Evolutionary conservation across 2,797 vertebrate genomes (phyloP), one percentile per base, ranked within the genome.

Genomic region (Nasua narica): DNA sequence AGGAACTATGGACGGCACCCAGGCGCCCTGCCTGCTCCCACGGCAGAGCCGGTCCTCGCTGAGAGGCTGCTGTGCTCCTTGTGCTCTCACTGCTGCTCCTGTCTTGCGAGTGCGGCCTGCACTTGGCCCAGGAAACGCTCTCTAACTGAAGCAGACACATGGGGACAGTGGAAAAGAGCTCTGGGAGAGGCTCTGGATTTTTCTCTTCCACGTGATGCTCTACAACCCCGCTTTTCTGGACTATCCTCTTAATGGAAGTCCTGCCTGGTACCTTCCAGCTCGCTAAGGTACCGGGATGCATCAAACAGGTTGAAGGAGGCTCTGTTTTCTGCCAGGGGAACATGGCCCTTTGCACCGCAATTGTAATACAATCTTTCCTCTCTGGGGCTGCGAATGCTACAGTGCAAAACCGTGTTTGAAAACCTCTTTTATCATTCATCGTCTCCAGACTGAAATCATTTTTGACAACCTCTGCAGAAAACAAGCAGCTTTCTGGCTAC

Each of bases 381-480:
- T 98, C 98, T 97, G 97, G 98, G 98, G 98, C 98, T 98, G 98
- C 78, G 96, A 98, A 98, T 82, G 98, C 98, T 98, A 98, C 98
- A 99, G 99, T 99, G 98, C 98, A 99, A 99, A 99, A 99, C 98
- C 97, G 97, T 98, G 98, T 99, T 99, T 98, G 98, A 99, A 99
- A 98, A 99, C 98, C 98, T 99, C 98, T 99, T 99, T 99, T 99
- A 99, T 99, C 99, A 99, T 99, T 99, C 99, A 99, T 98, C 98
- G 98, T 99, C 98, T 99, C 98, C 98, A 99, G 98, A 99, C 98
- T 98, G 98, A 99, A 99, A 99, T 99, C 98, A 98, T 98, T 98
- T 99, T 99, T 99, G 99, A 99, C 98, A 99, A 99, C 99, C 99
- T 99, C 98, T 98, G 98, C 99, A 99, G 98, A 99, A 99, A 99